phyloP scores from a whole-genome alignment of 53 echinoderm and acorn worm genomes.

The Hippasteria phrygiana region DNA sequence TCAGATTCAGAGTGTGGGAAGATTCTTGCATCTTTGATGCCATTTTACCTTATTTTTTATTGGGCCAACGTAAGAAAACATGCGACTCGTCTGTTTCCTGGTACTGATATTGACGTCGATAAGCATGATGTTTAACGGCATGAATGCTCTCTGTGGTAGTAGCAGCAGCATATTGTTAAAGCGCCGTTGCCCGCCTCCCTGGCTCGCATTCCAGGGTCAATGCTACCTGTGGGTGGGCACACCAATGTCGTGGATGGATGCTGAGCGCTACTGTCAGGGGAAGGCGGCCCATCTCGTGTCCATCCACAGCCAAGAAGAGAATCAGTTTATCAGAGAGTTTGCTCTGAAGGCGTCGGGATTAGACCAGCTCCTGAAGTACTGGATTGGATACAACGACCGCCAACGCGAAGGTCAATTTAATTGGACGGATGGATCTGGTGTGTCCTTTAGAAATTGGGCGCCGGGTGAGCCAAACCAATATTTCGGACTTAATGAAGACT shows the following conservation, averaged over 20 bases:
- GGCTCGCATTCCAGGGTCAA: slow-evolving; percentile 3
- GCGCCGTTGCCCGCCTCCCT: slow-evolving; percentile 24
- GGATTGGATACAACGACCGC: slow-evolving; percentile 3
- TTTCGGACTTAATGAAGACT: not conserved
- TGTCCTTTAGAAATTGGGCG: not conserved
- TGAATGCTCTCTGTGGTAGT: too few species aligned
- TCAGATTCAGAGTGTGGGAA: too few species aligned
- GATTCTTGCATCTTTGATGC: too few species aligned
- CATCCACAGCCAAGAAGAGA: slow-evolving; percentile 38
- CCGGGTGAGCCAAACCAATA: not conserved
- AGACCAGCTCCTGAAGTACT: not conserved
- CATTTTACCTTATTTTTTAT: too few species aligned
- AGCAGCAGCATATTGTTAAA: too few species aligned
- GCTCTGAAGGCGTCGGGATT: not conserved
- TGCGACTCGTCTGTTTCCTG: too few species aligned
- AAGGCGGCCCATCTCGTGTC: slow-evolving; percentile 39
- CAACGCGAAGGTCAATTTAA: not conserved
- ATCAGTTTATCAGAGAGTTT: not conserved
- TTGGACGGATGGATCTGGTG: slow-evolving; percentile 11
- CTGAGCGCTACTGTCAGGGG: slow-evolving; percentile 44
- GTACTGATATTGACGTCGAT: too few species aligned
- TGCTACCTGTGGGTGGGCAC: slow-evolving; percentile 28
- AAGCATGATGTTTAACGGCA: too few species aligned
- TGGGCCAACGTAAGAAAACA: too few species aligned
- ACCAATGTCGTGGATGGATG: slow-evolving; percentile 38